These are phyloP conservation scores for Fulica atra DNA, from an alignment of 2,113 vertebrate species.

Conservation along the genomic window DNA sequence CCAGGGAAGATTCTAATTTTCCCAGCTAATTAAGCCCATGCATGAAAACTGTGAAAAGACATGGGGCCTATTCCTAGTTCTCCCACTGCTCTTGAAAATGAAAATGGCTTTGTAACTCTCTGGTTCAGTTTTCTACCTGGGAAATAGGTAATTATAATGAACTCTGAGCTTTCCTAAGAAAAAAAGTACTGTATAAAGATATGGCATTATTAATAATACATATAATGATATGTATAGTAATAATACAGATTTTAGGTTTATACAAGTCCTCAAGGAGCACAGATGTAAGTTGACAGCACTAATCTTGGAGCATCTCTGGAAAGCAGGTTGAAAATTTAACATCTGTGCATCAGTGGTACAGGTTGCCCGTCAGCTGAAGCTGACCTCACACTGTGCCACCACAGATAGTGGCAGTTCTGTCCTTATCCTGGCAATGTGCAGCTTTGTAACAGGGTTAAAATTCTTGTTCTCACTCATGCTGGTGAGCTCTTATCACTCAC, in stretches of 20 bases:
- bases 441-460: background rate
- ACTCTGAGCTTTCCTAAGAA: background rate
- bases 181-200: background rate
- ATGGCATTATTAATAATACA: background rate
- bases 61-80: background rate
- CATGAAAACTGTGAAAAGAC: background rate
- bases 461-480: background rate
- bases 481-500: background rate
- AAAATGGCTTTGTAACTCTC: background rate
- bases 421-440: background rate
- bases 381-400: background rate
- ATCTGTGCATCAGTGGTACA: background rate
- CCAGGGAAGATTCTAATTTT: background rate
- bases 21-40: background rate
- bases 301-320: background rate
- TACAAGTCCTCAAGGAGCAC: no score
- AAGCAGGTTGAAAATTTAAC: background rate
- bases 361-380: background rate
- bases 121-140: background rate
- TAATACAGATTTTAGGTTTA: background rate
- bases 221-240: background rate
- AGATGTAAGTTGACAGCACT: background rate
- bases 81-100: background rate
- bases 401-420: background rate
- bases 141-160: background rate